Base-by-base conservation (phyloP, 2,888 invertebrate species). In the Drosophila acutilabella region DNA sequence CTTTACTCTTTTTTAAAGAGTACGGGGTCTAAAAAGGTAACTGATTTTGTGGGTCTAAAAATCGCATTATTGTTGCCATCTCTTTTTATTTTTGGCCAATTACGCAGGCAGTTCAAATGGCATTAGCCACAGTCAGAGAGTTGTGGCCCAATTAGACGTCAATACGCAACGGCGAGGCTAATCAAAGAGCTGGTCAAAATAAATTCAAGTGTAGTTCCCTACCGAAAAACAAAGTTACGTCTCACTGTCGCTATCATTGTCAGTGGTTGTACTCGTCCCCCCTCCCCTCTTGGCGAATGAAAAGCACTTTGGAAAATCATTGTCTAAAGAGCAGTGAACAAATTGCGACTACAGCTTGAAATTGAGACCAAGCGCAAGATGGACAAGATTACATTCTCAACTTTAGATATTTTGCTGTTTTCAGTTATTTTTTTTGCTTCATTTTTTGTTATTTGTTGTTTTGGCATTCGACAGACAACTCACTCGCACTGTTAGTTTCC, bases 221-320 rank as follows among this genome's bases (percentile, higher is more conserved):
- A 3, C 11, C 14, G 18, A 57, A 48, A 64, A 60, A 69, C 68
- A 30, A 67, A 80, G 77, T 82, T 84, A 87, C 78, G 67, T 79
- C 65, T 65, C 50, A 62, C 54, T 45, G 52, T 75, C 62, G 69
- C 50, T 54, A 57, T 64, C 62, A 58, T 44, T 53, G 44, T 41
- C 50, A 14, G 41, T 26, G 40, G 38, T 4, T n/a, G 1, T 26
- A 7, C 26, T 5, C n/a, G 2, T 5, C 8, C 2, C 13, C 8
- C 36, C 14, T 11, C 11, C 11, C 0, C 26, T 33, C 4, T 14
- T 13, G n/a, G 1, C 11, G 7, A 13, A 16, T 14, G 14, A 58
- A 57, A 59, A 62, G 50, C 64, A 81, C 81, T 79, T 77, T 81
- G 64, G 47, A 68, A 83, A 83, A 87, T 87, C 87, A 89, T 83